Base-by-base conservation (phyloP, 2,888 invertebrate genomes). In the Pinctada fucata region DNA sequence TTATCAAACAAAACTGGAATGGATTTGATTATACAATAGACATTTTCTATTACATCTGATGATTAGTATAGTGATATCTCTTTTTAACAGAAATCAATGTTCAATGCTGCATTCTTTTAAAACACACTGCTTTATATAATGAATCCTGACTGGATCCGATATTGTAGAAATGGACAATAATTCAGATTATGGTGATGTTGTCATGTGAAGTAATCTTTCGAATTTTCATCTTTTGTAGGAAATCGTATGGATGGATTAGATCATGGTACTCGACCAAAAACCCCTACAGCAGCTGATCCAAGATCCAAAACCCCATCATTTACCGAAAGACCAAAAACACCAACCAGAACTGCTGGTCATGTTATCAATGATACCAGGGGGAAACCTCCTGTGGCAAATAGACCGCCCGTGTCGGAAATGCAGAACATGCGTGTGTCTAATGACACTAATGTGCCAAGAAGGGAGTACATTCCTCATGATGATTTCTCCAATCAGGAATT, bases 251-350 rank as follows among this genome's bases (percentile, higher is more conserved):
- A 80, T 75, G 80, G 75, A 63, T 47, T 64, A 58, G 76, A 76
- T 48, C 78, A 76, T 10, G 67, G 73, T 3, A 66, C 64, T n/a
- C 65, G 86, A 78, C 84, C 85, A 48, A 85, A 87, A 78, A 87
- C 85, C 10, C 86, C 86, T 45, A 80, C 81, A 80, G 63, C 83
- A 84, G 72, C 81, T 74, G 82, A 81, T 72, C 74, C 78, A 47
- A 80, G 87, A 78, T 83, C 88, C 31, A 89, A 89, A 83, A 88
- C 87, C 8, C 88, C 88, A 3, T 71, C 82, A 10, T 77, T 78
- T 69, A 76, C 76, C 67, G 86, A 84, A 70, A 86, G 89, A 16
- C 88, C 89, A 4, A 89, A 89, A 81, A 89, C 90, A 4, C 89
- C 90, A 47, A 89, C 88, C 31, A 76, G 86, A 72, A 84, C 84